A percentile compares a stretch with the other conserved stretches of the same genome.
These are phyloP conservation scores for Thunnus albacares DNA, from an alignment of 2,797 vertebrate genomes.

Conservation along the genomic window DNA sequence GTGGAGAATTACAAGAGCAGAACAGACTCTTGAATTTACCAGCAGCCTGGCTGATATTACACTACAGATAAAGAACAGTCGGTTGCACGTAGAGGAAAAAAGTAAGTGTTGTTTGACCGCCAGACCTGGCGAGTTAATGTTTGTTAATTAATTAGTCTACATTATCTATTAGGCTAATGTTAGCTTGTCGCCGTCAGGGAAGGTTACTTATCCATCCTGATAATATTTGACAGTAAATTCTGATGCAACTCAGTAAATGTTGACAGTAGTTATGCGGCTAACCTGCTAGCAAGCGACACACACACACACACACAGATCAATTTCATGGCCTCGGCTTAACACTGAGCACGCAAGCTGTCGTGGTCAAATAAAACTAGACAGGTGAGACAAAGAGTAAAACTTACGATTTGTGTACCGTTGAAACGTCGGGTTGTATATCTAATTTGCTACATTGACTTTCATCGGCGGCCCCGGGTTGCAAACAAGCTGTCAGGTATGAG, in stretches of 20 bases:
- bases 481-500: conserved; percentile 70
- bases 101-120: conserved; percentile 14
- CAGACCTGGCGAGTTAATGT: conserved; percentile 1
- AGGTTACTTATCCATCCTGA: not conserved
- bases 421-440: conserved; percentile 34
- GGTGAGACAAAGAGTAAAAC: conserved; percentile 27
- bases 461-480: conserved; percentile 35
- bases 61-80: conserved; percentile 7
- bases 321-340: conserved; percentile 76
- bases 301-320: conserved; percentile 53
- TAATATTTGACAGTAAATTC: not conserved
- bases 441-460: conserved; percentile 48
- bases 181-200: not conserved
- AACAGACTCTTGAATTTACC: conserved; percentile 32
- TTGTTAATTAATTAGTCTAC: conserved; percentile 2
- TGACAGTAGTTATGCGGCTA: conserved; percentile 61
- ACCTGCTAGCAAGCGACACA: conserved; percentile 68
- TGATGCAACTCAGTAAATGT: conserved; percentile 25
- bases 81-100: not conserved
- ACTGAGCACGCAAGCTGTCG: conserved; percentile 24
- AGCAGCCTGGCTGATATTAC: conserved; percentile 29
- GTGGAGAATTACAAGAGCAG: conserved; percentile 39
- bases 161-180: not conserved
- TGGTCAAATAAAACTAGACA: conserved; percentile 10
- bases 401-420: conserved; percentile 58